These are phyloP conservation scores for Ciona savignyi DNA, from an alignment of 23 tunicate genomes.

Conservation along the genomic window DNA sequence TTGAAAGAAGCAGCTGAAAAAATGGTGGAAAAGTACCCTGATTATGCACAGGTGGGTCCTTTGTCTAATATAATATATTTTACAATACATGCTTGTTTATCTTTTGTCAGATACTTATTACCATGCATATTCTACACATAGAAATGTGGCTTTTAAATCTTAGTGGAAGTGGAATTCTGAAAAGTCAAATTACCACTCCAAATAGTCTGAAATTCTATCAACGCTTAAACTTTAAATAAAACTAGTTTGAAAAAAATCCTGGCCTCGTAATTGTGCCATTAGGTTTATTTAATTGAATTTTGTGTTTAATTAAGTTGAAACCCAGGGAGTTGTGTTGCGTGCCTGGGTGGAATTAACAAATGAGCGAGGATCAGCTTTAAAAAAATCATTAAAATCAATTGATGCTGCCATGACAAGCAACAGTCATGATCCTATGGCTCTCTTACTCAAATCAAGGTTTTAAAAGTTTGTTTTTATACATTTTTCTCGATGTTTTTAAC, in stretches of 20 bases:
- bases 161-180: no score
- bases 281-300: neutral
- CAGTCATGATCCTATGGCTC: conserved; percentile 73
- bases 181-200: no score
- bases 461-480: neutral
- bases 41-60: conserved; percentile 49
- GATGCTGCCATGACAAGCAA: no score
- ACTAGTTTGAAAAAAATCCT: no score
- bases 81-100: no score
- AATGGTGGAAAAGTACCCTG: conserved; percentile 24
- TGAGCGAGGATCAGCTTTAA: conserved; percentile 28
- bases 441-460: conserved; percentile 65
- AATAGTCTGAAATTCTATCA: no score
- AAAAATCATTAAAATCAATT: conserved; percentile 48
- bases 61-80: no score
- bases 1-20: conserved; percentile 51
- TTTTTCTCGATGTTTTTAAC: no score
- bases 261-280: neutral
- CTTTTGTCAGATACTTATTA: no score
- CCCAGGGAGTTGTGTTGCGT: conserved; percentile 46
- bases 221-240: no score
- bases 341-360: conserved; percentile 78
- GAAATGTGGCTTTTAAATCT: neutral
- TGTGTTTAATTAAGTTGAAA: neutral
- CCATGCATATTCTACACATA: neutral